A percentile compares a stretch with the other conserved stretches of the same genome.
Evolutionary conservation across 2,113 vertebrate genomes (phyloP).

Genomic region (Pimephales promelas): DNA sequence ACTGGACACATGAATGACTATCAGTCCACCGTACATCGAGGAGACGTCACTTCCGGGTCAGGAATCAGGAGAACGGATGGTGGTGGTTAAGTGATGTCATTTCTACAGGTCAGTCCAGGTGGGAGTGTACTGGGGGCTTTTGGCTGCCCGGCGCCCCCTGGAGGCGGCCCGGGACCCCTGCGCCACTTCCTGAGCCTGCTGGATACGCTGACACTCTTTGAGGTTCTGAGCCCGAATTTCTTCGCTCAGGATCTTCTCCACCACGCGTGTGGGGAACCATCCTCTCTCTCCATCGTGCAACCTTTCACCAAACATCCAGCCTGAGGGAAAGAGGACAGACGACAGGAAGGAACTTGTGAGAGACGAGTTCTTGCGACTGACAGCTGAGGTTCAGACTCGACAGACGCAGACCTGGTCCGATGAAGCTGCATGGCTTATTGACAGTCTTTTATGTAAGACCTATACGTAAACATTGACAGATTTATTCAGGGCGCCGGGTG

Average conservation of each 20-base stretch:
- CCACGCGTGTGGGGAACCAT: conserved; percentile 92
- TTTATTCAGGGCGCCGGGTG: neutral
- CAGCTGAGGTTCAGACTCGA: neutral
- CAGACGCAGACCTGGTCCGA: neutral
- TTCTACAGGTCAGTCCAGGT: conserved; percentile 59
- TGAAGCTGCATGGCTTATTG: neutral
- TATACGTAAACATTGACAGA: neutral
- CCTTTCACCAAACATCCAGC: conserved; percentile 95
- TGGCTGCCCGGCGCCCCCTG: conserved; percentile 61
- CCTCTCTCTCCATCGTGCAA: conserved; percentile 94
- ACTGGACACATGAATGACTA: conserved; percentile 34
- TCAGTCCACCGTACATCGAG: neutral
- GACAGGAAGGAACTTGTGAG: neutral
- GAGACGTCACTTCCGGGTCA: neutral
- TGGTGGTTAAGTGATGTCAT: neutral
- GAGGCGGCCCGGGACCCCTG: conserved; percentile 53
- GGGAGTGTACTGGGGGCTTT: conserved; percentile 58
- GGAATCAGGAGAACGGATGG: neutral
- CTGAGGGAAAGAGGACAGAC: conserved; percentile 63
- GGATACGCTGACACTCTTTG: conserved; percentile 89
- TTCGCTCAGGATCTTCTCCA: conserved; percentile 91
- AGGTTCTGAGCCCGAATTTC: conserved; percentile 93
- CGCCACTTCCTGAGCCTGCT: conserved; percentile 83
- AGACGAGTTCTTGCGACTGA: neutral
- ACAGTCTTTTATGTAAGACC: neutral